Percentiles rank a stretch among this genome's conserved stretches.
Evolutionary conservation across 2,888 invertebrate species (phyloP).

Genomic region (Sussaba pulchella): DNA sequence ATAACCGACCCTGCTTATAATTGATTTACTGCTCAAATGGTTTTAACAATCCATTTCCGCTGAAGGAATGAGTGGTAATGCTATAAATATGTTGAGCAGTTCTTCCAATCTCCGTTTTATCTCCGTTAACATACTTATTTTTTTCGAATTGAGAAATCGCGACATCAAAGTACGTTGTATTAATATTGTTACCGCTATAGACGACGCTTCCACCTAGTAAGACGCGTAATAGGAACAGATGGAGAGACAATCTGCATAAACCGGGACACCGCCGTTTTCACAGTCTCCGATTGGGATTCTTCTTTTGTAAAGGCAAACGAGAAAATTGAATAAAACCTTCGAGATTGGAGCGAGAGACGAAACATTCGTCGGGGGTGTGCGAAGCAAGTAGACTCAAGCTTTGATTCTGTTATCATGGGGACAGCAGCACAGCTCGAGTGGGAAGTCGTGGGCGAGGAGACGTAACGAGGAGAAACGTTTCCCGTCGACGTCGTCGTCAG

Average conservation of each 20-base stretch:
- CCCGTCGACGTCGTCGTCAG: constrained; percentile 52
- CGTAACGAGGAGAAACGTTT: constrained; percentile 70
- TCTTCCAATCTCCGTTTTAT: no score
- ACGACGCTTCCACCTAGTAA: not conserved
- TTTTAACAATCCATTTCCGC: no score
- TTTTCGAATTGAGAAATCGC: not conserved
- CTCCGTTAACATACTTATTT: not conserved
- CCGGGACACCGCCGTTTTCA: constrained; percentile 15
- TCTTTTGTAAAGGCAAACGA: constrained; percentile 58
- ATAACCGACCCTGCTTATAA: no score
- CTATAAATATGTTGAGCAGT: no score
- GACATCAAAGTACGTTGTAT: not conserved
- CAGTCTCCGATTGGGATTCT: constrained; percentile 39
- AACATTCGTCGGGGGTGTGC: constrained; percentile 31
- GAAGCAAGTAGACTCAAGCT: constrained; percentile 60
- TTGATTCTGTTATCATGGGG: constrained; percentile 67
- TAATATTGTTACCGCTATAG: not conserved
- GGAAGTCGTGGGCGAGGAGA: constrained; percentile 67
- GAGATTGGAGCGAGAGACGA: constrained; percentile 22
- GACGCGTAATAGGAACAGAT: constrained; percentile 20
- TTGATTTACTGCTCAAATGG: no score
- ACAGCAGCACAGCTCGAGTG: constrained; percentile 26
- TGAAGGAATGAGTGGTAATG: no score
- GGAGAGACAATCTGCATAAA: constrained; percentile 9
- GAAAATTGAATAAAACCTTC: constrained; percentile 62